Evolutionary conservation across 2,113 vertebrate species (phyloP), one percentile per base, ranked within the genome.

Genomic region (Lagopus muta): DNA sequence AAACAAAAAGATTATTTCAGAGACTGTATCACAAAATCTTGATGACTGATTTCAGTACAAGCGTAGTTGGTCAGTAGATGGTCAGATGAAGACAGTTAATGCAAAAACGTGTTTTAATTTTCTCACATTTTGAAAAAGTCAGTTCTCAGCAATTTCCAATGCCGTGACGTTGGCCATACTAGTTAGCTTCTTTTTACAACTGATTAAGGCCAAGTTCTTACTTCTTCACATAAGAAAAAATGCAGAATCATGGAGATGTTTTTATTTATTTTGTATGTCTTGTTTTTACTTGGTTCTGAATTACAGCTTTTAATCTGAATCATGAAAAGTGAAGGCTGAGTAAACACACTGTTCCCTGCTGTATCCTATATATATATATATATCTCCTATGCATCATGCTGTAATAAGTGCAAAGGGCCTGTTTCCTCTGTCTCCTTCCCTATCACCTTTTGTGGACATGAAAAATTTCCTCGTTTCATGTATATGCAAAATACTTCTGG

Each of bases 131-230:
- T 18, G 14, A 42, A 62, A 86, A 90, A 76, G 60, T 77, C 52
- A 47, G 64, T 88, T 95, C 92, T 96, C 62, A 34, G 4, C 57
- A 38, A 16, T 62, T 74, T 75, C 38, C 84, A 88, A 81, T 75
- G 83, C 40, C n/a, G 36, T 86, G 43, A 62, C 91, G n/a, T 78
- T 72, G 62, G 34, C 86, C 71, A 36, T 64, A 88, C 38, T 45
- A 42, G 2, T 76, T 70, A 47, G 13, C 50, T 86, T 77, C 34
- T 30, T 91, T 94, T 93, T 83, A 79, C 52, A 93, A 25, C 36
- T 72, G 73, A 64, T 43, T 60, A 54, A 87, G 55, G 27, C 21
- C 38, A 47, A 82, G 54, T 55, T 36, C 7, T 22, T 24, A 28
- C 20, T 10, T 21, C 3, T 85, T 91, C 6, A 1, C 45, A 50